These are phyloP conservation scores for Scolopax bukidnonensis DNA, from an alignment of 2,797 vertebrate genomes.

Conservation along the genomic window DNA sequence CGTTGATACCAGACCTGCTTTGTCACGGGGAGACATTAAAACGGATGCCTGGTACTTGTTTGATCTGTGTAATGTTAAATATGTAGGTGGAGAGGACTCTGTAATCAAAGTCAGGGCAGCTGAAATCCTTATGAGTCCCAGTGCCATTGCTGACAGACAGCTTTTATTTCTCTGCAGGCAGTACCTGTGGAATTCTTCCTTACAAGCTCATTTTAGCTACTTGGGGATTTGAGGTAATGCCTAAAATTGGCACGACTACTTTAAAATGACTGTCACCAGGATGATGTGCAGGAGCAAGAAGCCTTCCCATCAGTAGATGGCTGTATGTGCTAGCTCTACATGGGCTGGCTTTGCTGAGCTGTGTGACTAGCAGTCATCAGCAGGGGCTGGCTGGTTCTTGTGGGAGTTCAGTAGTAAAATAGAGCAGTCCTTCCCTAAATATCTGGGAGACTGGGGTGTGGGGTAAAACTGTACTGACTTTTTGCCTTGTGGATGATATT, in stretches of 20 bases:
- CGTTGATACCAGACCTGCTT: background rate
- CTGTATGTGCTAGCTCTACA: constrained; percentile 14
- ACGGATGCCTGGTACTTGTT: background rate
- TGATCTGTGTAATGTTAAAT: background rate
- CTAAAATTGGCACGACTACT: background rate
- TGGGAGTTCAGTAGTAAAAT: background rate
- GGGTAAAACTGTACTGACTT: background rate
- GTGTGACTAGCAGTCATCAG: background rate
- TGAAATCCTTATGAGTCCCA: background rate
- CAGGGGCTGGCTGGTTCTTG: background rate
- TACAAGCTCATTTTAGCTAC: background rate
- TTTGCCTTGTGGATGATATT: background rate
- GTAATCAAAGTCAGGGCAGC: background rate
- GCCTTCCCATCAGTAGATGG: constrained; percentile 38
- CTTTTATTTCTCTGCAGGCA: background rate
- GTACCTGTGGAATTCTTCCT: background rate
- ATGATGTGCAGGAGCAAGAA: background rate
- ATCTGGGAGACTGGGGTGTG: background rate
- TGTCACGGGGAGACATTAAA: background rate
- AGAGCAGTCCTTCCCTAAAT: background rate
- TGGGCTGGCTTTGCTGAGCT: background rate
- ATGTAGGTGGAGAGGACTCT: background rate
- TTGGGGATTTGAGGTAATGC: background rate
- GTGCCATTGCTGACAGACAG: background rate
- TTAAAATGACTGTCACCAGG: background rate